Base-by-base conservation (phyloP, 2,888 invertebrate species). In the Nipponacmea schrenckii region DNA sequence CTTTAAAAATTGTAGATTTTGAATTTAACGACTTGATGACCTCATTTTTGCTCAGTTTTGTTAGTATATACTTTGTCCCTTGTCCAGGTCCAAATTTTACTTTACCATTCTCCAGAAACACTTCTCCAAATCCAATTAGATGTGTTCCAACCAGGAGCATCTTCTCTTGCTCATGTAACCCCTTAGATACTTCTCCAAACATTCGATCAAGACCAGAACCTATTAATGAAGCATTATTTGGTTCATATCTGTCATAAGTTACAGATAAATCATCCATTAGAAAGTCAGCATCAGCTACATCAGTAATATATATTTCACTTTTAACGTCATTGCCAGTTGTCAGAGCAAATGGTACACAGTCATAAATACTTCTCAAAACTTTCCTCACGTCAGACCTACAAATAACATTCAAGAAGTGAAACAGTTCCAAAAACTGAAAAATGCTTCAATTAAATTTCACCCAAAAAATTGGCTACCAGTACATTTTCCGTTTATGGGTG, bases 141-240 rank as follows among this genome's bases (percentile, higher is more conserved):
- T 93, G 92, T 67, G 94, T 93, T 20, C 95, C 95, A 83, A 94
- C 94, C 0, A 94, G 90, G 5, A 96, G 90, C 92, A 96, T 94
- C 89, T 94, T 93, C 87, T 96, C 96, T 66, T 95, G 95, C 8
- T 94, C 94, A 88, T 96, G 95, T 27, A 95, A 90, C 0, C 96
- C 96, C 75, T 94, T 92, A 84, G 94, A 94, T 0, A 86, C 91
- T 24, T 95, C 93, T 24, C 96, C 95, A 80, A 93, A 93, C 85
- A 96, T 93, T 88, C 95, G 94, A 2, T 95, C 95, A 92, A 95
- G 94, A 27, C 96, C 91, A 83, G 94, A 93, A 88, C 95, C 94
- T 75, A 94, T 92, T 63, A 95, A 91, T 12, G 93, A 93, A 2
- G 94, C 92, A 0, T 93, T 92, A 81, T 93, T 93, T 0, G 95